These are phyloP conservation scores for Piprites chloris DNA, from an alignment of 2,113 vertebrate genomes.

Conservation along the genomic window DNA sequence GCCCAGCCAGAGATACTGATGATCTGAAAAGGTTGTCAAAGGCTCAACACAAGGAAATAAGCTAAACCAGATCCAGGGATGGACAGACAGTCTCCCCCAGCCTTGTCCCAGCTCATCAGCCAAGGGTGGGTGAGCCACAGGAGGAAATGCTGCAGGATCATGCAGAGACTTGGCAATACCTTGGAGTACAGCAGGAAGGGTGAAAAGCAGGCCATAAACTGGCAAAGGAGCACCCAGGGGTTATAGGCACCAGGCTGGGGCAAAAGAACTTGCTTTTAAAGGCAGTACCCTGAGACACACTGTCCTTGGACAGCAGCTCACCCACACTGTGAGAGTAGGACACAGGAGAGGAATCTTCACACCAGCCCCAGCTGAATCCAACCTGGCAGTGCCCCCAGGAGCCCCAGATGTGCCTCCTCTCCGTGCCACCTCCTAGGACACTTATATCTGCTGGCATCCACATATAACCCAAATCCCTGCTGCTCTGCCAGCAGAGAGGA, in stretches of 20 bases:
- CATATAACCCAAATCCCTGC: background rate
- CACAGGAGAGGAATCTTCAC: background rate
- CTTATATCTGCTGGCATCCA: background rate
- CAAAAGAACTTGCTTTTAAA: background rate
- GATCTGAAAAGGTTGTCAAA: background rate
- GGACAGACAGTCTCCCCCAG: too few species aligned
- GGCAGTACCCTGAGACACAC: rapidly evolving
- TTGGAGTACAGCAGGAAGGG: background rate
- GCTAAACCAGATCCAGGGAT: background rate
- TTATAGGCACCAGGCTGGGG: too few species aligned
- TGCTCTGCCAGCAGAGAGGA: background rate
- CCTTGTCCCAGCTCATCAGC: background rate
- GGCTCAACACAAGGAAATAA: background rate
- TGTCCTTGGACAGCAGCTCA: background rate
- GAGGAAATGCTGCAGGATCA: background rate
- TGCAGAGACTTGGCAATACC: background rate
- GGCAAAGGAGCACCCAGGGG: background rate
- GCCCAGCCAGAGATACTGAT: background rate
- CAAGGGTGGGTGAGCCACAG: background rate
- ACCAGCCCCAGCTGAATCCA: background rate
- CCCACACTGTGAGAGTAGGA: rapidly evolving
- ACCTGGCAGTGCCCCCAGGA: rapidly evolving
- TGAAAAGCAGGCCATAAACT: background rate
- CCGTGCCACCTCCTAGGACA: background rate
- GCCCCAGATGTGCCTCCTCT: background rate